A percentile compares a stretch with the other conserved stretches of the same genome.
These are phyloP conservation scores for Ophioninae sp. DNA, from an alignment of 2,888 invertebrate genomes.

Conservation along the genomic window DNA sequence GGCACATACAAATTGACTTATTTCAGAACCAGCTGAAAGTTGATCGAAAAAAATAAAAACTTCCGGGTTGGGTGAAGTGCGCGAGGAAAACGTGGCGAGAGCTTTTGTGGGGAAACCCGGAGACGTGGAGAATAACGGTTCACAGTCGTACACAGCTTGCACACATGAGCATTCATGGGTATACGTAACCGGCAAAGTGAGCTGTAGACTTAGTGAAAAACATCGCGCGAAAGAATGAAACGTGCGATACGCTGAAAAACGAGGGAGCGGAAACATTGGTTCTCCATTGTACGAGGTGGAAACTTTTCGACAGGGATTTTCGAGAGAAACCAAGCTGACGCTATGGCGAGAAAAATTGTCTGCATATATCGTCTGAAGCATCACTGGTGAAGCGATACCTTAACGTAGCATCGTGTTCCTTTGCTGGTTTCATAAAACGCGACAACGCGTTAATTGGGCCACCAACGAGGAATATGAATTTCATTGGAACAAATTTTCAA, in stretches of 20 bases:
- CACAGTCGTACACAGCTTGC: not conserved
- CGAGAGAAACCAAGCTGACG: slow-evolving; percentile 39
- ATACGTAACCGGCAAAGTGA: not conserved
- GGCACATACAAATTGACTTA: slow-evolving; percentile 15
- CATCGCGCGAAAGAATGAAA: slow-evolving; percentile 17
- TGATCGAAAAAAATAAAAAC: slow-evolving; percentile 1
- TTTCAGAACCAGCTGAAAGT: slow-evolving; percentile 17
- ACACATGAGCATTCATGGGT: too few species aligned
- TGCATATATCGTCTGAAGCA: not conserved
- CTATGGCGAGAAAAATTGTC: slow-evolving; percentile 27
- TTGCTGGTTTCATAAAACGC: not conserved
- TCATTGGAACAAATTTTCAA: slow-evolving; percentile 10
- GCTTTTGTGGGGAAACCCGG: slow-evolving; percentile 38
- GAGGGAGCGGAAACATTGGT: not conserved
- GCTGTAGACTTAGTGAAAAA: slow-evolving; percentile 5
- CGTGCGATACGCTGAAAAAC: not conserved
- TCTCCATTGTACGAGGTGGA: slow-evolving; percentile 1
- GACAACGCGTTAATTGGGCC: not conserved
- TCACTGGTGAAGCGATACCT: not conserved
- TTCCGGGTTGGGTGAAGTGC: slow-evolving; percentile 12
- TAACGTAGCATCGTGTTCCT: not conserved
- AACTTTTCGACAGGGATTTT: slow-evolving; percentile 32
- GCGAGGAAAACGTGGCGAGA: slow-evolving; percentile 2
- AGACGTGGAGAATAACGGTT: slow-evolving; percentile 49
- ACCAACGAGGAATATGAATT: slow-evolving; percentile 8